Evolutionary conservation across 1,140 invertebrate genomes (phyloP).

Genomic region (Oncopodura yosiiana): DNA sequence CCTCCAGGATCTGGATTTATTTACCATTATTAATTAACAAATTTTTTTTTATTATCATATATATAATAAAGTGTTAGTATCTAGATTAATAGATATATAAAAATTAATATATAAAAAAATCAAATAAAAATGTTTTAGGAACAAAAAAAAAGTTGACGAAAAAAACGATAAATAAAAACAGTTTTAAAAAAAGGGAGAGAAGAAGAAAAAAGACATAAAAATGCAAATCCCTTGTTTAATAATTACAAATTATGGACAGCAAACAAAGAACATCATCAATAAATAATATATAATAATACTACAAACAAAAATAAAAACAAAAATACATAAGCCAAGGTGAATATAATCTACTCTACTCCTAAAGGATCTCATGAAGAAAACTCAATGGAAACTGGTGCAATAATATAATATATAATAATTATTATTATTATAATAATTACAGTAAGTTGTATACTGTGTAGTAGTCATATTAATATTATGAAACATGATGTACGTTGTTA

Average conservation of each 20-base stretch:
- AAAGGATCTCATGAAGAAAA: conserved; percentile 8
- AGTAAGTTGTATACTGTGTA: conserved; percentile 5
- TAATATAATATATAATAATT: conserved; percentile 6
- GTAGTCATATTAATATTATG: no score
- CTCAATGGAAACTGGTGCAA: conserved; percentile 16
- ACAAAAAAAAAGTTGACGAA: no score
- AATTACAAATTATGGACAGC: conserved; percentile 10
- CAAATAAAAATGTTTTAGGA: no score
- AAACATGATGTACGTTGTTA: no score
- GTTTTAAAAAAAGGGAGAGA: no score
- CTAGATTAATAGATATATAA: no score
- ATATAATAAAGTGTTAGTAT: no score
- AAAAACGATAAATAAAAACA: no score
- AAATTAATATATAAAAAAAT: no score
- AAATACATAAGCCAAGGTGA: conserved; percentile 10
- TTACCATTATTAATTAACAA: background rate
- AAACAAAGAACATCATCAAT: background rate
- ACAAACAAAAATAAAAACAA: conserved; percentile 8
- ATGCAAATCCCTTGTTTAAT: no score
- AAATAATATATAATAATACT: conserved; percentile 11
- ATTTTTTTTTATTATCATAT: no score
- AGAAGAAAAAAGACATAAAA: no score
- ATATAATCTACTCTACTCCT: conserved; percentile 9
- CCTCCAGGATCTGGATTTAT: background rate
- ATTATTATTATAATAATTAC: conserved; percentile 6